phyloP scores from a whole-genome alignment of 2,888 invertebrate species.

The Tyria jacobaeae region DNA sequence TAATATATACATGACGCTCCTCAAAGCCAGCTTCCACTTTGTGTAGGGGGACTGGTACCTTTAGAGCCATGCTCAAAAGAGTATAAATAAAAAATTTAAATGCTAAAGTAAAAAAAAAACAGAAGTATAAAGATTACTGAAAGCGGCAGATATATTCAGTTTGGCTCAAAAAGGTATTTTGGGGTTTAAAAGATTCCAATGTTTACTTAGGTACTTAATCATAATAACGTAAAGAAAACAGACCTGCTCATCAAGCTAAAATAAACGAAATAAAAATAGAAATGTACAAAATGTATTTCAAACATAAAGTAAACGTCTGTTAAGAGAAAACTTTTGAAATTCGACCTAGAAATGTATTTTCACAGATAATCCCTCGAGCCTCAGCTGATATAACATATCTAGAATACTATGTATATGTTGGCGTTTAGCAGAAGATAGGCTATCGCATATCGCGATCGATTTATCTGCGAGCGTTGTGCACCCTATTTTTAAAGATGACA shows the following conservation, averaged over 20 bases:
- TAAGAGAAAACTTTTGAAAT: slow-evolving; percentile 47
- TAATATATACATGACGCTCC: too few relatives aligned
- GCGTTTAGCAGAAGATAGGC: neutral
- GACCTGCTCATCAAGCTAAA: slow-evolving; percentile 40
- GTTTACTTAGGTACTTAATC: slow-evolving; percentile 40
- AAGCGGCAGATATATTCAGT: slow-evolving; percentile 28
- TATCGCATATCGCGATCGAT: slow-evolving; percentile 25
- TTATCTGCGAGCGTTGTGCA: slow-evolving; percentile 52
- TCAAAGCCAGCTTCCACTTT: too few relatives aligned
- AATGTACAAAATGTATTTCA: slow-evolving; percentile 48
- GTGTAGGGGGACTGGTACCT: too few relatives aligned
- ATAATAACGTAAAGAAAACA: slow-evolving; percentile 45
- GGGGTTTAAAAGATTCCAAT: slow-evolving; percentile 25
- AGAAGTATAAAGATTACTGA: slow-evolving; percentile 8
- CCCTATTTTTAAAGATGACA: slow-evolving; percentile 60
- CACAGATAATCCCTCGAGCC: slow-evolving; percentile 43
- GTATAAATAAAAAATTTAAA: neutral
- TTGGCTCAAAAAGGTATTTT: slow-evolving; percentile 22
- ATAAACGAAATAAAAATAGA: slow-evolving; percentile 36
- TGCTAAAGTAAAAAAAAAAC: neutral
- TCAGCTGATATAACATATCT: slow-evolving; percentile 45
- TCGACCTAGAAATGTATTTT: slow-evolving; percentile 50
- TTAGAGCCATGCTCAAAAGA: neutral
- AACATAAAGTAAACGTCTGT: slow-evolving; percentile 45
- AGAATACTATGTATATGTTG: slow-evolving; percentile 42